Conservation (phyloP, 2,888 invertebrate species). For the Dicyrtomina minuta region DNA sequence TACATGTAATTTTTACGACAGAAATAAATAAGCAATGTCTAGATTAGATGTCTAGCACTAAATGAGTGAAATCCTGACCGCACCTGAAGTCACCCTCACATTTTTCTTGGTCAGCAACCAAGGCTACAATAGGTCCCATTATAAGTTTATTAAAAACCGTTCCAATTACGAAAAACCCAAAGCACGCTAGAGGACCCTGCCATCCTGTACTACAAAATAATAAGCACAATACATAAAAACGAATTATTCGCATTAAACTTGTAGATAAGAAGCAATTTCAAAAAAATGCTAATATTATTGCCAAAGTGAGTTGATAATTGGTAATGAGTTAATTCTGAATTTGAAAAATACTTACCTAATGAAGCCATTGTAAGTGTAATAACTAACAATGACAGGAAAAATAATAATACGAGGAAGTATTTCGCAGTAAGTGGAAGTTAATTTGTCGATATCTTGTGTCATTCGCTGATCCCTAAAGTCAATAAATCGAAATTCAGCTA, state of each 20-base stretch:
- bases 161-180: conserved; percentile 61
- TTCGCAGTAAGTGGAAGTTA: conserved; percentile 47
- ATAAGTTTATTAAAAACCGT: conserved; percentile 61
- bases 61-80: no score
- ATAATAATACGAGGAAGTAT: conserved; percentile 55
- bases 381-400: conserved; percentile 61
- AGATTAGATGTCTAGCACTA: no score
- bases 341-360: conserved; percentile 58
- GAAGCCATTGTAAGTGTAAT: conserved; percentile 61
- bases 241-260: no score
- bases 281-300: no score
- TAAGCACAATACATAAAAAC: no score
- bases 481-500: background rate
- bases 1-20: background rate
- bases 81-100: conserved; percentile 63
- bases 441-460: conserved; percentile 52
- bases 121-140: conserved; percentile 61
- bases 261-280: no score
- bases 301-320: no score
- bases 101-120: conserved; percentile 61
- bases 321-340: no score
- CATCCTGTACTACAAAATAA: conserved; percentile 59
- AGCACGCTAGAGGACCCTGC: conserved; percentile 61
- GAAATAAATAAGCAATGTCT: background rate
- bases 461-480: conserved; percentile 49